A percentile compares a stretch with the other conserved stretches of the same genome.
Evolutionary conservation across 2,888 invertebrate species (phyloP).

Genomic region (Patella depressa): DNA sequence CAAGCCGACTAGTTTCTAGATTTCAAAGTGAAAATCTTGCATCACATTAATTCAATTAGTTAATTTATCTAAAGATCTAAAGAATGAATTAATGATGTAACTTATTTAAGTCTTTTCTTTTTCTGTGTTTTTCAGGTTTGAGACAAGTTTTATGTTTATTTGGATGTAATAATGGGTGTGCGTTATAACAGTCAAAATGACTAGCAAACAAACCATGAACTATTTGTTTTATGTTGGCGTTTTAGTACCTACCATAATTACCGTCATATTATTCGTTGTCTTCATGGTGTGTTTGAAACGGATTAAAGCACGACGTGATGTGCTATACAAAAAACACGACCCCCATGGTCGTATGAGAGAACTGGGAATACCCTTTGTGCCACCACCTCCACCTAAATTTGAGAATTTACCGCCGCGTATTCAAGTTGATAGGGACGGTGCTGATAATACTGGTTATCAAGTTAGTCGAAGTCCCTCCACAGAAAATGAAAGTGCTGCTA

Average conservation of each 20-base stretch:
- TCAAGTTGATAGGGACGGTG: slow-evolving; percentile 27
- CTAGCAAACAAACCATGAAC: slow-evolving; percentile 48
- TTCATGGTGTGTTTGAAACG: slow-evolving; percentile 66
- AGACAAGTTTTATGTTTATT: not conserved
- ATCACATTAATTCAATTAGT: too few species aligned
- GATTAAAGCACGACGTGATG: slow-evolving; percentile 50
- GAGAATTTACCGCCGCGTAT: slow-evolving; percentile 31
- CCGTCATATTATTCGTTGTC: slow-evolving; percentile 60
- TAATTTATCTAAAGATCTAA: too few species aligned
- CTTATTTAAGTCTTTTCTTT: not conserved
- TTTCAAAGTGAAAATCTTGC: too few species aligned
- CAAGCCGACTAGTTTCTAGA: too few species aligned
- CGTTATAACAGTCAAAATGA: slow-evolving; percentile 28
- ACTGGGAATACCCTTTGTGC: slow-evolving; percentile 40
- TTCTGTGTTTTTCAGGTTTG: not conserved
- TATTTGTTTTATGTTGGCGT: slow-evolving; percentile 66
- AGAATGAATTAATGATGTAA: too few species aligned
- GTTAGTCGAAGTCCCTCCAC: slow-evolving; percentile 43
- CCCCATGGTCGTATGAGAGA: slow-evolving; percentile 53
- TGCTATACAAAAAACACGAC: slow-evolving; percentile 58
- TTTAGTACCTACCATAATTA: slow-evolving; percentile 63
- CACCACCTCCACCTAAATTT: slow-evolving; percentile 47
- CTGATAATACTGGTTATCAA: slow-evolving; percentile 38
- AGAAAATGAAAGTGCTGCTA: slow-evolving; percentile 25
- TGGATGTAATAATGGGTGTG: not conserved